phyloP scores from a whole-genome alignment of 23 tunicate species.

The Trididemnum clinides region DNA sequence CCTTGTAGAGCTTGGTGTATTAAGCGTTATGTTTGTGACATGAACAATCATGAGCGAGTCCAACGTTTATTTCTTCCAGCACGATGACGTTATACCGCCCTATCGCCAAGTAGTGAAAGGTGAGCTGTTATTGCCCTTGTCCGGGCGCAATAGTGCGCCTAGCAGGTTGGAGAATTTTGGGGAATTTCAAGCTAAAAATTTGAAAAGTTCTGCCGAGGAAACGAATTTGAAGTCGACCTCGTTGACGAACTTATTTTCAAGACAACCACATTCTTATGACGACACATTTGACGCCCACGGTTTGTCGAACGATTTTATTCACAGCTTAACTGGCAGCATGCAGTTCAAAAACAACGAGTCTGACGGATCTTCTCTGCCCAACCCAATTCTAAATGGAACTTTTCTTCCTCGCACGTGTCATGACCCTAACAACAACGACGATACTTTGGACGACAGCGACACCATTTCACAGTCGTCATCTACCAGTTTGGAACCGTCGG shows the following conservation, averaged over 20 bases:
- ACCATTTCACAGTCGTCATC: constrained; percentile 19
- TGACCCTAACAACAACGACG: constrained; percentile 6
- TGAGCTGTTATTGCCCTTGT: background rate
- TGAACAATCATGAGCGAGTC: background rate
- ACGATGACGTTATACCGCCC: background rate
- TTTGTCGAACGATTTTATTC: background rate
- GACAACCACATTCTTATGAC: background rate
- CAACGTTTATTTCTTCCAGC: background rate
- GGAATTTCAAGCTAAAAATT: constrained; percentile 27
- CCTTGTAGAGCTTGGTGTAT: background rate
- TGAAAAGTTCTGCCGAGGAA: background rate
- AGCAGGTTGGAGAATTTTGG: no score
- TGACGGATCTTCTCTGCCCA: background rate
- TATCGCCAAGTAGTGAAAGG: background rate
- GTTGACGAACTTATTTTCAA: constrained; percentile 7
- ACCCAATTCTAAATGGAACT: background rate
- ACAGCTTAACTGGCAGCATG: background rate
- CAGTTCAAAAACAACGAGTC: background rate
- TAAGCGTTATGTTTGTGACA: background rate
- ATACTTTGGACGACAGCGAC: background rate
- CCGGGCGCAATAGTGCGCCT: constrained; percentile 47
- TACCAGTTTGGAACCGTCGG: background rate
- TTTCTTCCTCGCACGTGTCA: background rate
- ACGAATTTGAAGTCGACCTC: constrained; percentile 10
- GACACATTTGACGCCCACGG: no score